Conservation (phyloP, 2,797 vertebrate genomes). For the Sphenopsis melanotis region DNA sequence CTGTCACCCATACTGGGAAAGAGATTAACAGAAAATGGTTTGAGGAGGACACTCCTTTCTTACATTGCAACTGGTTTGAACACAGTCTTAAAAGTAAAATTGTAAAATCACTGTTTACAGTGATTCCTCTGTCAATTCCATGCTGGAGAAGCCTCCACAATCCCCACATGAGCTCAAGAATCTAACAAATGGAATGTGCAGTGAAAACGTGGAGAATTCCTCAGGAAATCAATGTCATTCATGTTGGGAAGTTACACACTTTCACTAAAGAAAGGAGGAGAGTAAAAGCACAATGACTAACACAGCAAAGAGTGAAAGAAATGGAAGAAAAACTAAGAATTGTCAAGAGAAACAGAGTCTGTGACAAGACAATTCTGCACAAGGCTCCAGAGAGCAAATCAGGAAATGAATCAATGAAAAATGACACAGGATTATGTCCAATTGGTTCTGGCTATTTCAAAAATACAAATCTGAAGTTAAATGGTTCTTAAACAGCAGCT, state of each 20-base stretch:
- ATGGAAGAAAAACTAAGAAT: not conserved
- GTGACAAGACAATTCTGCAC: not conserved
- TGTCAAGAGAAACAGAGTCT: not conserved
- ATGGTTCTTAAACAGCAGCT: not conserved
- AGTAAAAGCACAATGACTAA: not conserved
- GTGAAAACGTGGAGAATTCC: not conserved
- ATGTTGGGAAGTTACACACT: not conserved
- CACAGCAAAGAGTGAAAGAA: not conserved
- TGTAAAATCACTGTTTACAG: not conserved
- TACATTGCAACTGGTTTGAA: not conserved
- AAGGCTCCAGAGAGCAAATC: not conserved
- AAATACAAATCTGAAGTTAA: not conserved
- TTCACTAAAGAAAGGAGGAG: not conserved
- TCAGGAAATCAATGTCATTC: not conserved
- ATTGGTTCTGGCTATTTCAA: not conserved
- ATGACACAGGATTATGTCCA: not conserved
- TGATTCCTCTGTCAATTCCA: not conserved
- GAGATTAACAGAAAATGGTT: not conserved
- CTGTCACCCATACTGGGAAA: not conserved
- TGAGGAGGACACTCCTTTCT: not conserved
- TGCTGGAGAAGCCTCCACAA: not conserved
- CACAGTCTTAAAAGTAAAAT: not conserved
- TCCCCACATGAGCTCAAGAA: not conserved
- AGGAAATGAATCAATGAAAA: not conserved
- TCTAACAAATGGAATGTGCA: not conserved